Base-by-base conservation (phyloP, 2,113 vertebrate genomes). In the human region DNA sequence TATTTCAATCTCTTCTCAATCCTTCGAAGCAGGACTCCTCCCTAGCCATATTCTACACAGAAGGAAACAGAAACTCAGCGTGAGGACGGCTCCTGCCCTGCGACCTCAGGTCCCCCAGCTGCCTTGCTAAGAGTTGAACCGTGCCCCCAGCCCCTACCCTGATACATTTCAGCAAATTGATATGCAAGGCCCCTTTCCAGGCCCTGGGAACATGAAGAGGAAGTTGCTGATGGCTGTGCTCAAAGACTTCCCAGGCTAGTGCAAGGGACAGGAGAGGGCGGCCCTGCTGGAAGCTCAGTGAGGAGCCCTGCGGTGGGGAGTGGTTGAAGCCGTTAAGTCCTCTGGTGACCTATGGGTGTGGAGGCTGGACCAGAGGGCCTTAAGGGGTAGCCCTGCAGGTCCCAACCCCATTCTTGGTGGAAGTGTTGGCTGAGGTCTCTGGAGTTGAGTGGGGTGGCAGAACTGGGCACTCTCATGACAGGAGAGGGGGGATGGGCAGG, bases 301-400 rank as follows among this genome's bases (percentile, higher is more conserved):
- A 18, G 9, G 59, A 13, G 5, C 16, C 43, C 55, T 10, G 23
- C 1, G 23, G 38, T 9, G 22, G 57, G 83, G 5, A 30, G 38
- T 1, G 2, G 13, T 38, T 57, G 45, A 55, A 68, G 32, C 25
- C 38, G 16, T 35, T 38, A 59, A 55, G 89, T 87, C 3, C 4
- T 25, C 32, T 1, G 11, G 16, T n/a, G 87, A 40, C 72, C 55
- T 18, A 5, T 22, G 45, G 45, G n/a, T 57, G 52, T 8, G 22
- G 22, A 14, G 48, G 92, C 38, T 32, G 12, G 32, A 25, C 25
- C 12, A 35, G 55, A 8, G 6, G 9, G 30, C 16, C 6, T 38
- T 1, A 0, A 17, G 27, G 30, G 27, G 30, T 50, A 11, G 27
- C 30, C 22, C 1, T 1, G 57, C 20, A 6, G 73, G 8, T 5